Evolutionary conservation across 1,140 invertebrate species (phyloP), one percentile per base, ranked within the genome.

Genomic region (Diorhabda carinulata): DNA sequence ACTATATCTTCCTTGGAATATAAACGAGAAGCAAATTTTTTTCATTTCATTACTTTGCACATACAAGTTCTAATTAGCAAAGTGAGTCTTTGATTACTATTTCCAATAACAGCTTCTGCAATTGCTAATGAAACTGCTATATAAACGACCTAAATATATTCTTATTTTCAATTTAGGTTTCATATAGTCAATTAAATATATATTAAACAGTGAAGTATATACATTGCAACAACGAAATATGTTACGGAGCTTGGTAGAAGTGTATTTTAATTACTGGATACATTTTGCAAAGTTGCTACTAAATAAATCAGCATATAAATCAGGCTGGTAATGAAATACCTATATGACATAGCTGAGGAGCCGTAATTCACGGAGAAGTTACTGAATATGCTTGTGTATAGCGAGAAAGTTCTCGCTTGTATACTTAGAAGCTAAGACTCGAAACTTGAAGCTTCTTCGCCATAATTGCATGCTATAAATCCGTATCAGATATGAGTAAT

Each of bases 401-500:
- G 71, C 69, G 69, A 68, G 70, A 71, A 77, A 77, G 69, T 76
- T 77, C 70, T 73, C 67, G 71, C 71, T 64, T 67, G 59, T 73
- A 64, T 70, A 72, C 64, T 72, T 70, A 58, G 47, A 52, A 52
- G 42, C 68, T 66, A 58, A 45, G 62, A 60, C 69, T 67, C 52
- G 76, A 74, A 77, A 77, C 76, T 77, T 75, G 76, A 77, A 67
- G 73, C 74, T 69, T 52, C 47, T 52, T 44, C 61, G 68, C 73
- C 74, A 73, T 77, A 77, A 77, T 77, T 77, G 76, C 76, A 62
- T 58, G 71, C 74, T 73, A 76, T 77, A 77, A 77, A 77, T 77
- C 76, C 76, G 73, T 77, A 77, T 77, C 76, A 77, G 76, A 77
- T 77, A 75, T 75, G 72, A 77, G 74, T 73, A 77, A 77, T 77